phyloP scores from a whole-genome alignment of 1,140 invertebrate genomes.

The Rhyacophila brunnea region DNA sequence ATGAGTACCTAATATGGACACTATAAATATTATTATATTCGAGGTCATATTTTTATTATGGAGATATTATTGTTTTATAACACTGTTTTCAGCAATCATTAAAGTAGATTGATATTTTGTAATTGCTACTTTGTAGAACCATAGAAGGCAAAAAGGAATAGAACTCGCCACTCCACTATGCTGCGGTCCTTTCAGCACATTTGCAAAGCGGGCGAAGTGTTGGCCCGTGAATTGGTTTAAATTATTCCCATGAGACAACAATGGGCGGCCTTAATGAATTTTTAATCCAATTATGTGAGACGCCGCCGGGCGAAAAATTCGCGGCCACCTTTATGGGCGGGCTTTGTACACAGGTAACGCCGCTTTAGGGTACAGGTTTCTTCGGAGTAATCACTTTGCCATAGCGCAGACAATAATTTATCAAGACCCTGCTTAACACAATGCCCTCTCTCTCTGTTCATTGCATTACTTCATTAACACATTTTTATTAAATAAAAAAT shows the following conservation, averaged over 20 bases:
- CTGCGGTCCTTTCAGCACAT: conserved; percentile 10
- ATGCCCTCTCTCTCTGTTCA: not conserved
- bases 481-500: too few relatives aligned
- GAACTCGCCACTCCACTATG: conserved; percentile 1
- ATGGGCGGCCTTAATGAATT: conserved; percentile 53
- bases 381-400: too few relatives aligned
- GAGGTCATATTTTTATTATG: too few relatives aligned
- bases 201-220: conserved; percentile 38
- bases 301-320: conserved; percentile 34
- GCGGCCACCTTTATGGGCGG: conserved; percentile 1
- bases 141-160: not conserved
- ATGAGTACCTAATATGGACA: too few relatives aligned
- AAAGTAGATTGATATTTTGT: not conserved
- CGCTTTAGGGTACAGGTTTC: too few relatives aligned
- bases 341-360: not conserved
- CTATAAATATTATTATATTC: too few relatives aligned
- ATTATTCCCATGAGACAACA: conserved; percentile 51
- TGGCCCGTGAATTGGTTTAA: conserved; percentile 50
- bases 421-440: not conserved
- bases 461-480: too few relatives aligned
- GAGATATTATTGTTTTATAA: too few relatives aligned
- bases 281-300: conserved; percentile 53
- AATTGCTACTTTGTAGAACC: conserved; percentile 1
- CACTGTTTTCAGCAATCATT: too few relatives aligned
- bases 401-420: too few relatives aligned